These are phyloP conservation scores for Lasioglossum pauxillum DNA, from an alignment of 2,888 invertebrate genomes.

Conservation along the genomic window DNA sequence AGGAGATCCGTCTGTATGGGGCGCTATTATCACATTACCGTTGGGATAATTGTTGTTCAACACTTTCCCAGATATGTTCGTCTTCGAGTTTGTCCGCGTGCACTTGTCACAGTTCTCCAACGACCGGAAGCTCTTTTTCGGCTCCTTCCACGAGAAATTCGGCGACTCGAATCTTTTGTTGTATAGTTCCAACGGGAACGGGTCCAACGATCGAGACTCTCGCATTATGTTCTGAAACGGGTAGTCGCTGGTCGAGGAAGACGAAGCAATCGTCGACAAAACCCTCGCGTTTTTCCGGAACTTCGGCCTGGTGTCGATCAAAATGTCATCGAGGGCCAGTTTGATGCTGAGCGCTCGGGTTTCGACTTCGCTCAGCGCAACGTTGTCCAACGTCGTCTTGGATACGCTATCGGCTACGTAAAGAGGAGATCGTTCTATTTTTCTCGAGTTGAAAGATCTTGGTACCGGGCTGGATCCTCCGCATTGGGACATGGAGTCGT, in stretches of 20 bases:
- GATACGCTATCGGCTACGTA: conserved; percentile 86
- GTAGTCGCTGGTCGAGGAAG: conserved; percentile 83
- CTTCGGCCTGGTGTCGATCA: conserved; percentile 73
- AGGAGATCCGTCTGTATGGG: conserved; percentile 73
- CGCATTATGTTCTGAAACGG: conserved; percentile 83
- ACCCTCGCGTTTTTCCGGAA: conserved; percentile 84
- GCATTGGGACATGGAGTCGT: conserved; percentile 83
- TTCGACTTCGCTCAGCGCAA: conserved; percentile 73
- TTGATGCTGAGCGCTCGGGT: conserved; percentile 78
- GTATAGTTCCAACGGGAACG: conserved; percentile 85
- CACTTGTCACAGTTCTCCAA: conserved; percentile 85
- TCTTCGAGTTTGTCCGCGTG: conserved; percentile 82
- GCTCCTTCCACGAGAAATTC: conserved; percentile 76
- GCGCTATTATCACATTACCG: conserved; percentile 85
- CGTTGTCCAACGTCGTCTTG: conserved; percentile 84
- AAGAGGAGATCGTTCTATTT: conserved; percentile 85
- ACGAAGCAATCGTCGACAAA: conserved; percentile 89
- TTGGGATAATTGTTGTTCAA: conserved; percentile 86
- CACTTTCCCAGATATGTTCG: conserved; percentile 84
- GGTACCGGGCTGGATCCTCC: conserved; percentile 86
- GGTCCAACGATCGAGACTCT: conserved; percentile 89
- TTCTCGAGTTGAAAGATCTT: conserved; percentile 75
- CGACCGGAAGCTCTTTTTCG: conserved; percentile 83
- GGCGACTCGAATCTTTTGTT: conserved; percentile 77
- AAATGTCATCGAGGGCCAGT: conserved; percentile 80